A percentile compares a stretch with the other conserved stretches of the same genome.
phyloP scores from a whole-genome alignment of 2,888 invertebrate species.

The Scaptomyza parva region DNA sequence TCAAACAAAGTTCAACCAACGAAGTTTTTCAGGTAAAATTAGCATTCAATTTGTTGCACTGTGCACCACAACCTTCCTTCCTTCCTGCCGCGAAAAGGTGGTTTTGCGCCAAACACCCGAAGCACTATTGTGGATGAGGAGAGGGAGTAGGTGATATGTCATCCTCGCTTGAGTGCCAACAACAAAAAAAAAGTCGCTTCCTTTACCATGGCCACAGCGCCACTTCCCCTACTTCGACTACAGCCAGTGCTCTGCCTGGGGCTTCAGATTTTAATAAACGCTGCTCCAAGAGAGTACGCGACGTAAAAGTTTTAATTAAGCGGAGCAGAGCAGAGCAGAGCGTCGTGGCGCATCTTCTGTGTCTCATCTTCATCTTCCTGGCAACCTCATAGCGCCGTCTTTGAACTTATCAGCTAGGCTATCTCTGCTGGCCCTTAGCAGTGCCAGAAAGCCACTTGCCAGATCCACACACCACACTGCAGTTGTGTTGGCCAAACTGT shows the following conservation, averaged over 20 bases:
- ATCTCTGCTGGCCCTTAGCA: slow-evolving; percentile 44
- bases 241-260: slow-evolving; percentile 40
- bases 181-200: not conserved
- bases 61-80: slow-evolving; percentile 9
- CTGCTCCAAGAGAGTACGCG: slow-evolving; percentile 43
- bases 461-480: slow-evolving; percentile 10
- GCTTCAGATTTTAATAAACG: slow-evolving; percentile 76
- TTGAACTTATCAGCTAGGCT: slow-evolving; percentile 55
- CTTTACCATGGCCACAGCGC: slow-evolving; percentile 4
- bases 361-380: slow-evolving; percentile 41
- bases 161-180: slow-evolving; percentile 34
- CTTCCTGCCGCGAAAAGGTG: not conserved
- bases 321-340: slow-evolving; percentile 51
- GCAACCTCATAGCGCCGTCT: slow-evolving; percentile 49
- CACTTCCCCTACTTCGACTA: not conserved
- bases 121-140: not conserved
- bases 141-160: slow-evolving; percentile 55
- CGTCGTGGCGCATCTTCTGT: slow-evolving; percentile 25
- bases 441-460: slow-evolving; percentile 18
- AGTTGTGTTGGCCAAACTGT: slow-evolving; percentile 45
- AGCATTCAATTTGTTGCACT: slow-evolving; percentile 13
- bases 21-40: not conserved
- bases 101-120: slow-evolving; percentile 26
- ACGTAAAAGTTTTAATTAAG: slow-evolving; percentile 74
- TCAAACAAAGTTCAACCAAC: not conserved